Conservation (phyloP, 2,888 invertebrate species). For the Cheilosia vernalis region DNA sequence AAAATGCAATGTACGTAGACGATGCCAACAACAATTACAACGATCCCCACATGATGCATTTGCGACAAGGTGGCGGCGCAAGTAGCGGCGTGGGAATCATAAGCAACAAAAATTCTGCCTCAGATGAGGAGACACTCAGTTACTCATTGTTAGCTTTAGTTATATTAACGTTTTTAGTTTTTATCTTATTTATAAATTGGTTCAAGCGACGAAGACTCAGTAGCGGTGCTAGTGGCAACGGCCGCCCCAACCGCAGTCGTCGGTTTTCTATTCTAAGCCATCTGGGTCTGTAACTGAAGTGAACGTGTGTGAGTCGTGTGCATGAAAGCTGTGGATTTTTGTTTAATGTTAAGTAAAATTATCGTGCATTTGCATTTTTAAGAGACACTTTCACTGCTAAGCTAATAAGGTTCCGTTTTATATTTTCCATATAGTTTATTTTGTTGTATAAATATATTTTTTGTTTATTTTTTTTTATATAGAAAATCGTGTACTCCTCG, state of each 20-base stretch:
- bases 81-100: conserved; percentile 52
- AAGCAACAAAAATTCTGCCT: conserved; percentile 58
- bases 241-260: conserved; percentile 60
- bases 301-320: background rate
- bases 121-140: conserved; percentile 77
- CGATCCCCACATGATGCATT: conserved; percentile 65
- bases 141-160: conserved; percentile 77
- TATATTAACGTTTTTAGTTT: conserved; percentile 77
- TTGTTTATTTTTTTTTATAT: conserved; percentile 50
- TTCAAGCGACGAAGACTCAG: conserved; percentile 76
- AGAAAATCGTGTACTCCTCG: conserved; percentile 20
- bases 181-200: conserved; percentile 78
- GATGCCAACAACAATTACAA: conserved; percentile 71
- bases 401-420: conserved; percentile 52
- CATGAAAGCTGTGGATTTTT: background rate
- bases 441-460: conserved; percentile 59
- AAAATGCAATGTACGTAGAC: conserved; percentile 74
- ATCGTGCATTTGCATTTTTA: conserved; percentile 53
- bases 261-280: conserved; percentile 63
- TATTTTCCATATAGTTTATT: conserved; percentile 57
- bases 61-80: conserved; percentile 51
- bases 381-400: conserved; percentile 50
- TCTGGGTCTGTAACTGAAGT: conserved; percentile 60
- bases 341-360: conserved; percentile 11
- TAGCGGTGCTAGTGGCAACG: conserved; percentile 57